A percentile compares a stretch with the other conserved stretches of the same genome.
phyloP scores from a whole-genome alignment of 2,113 vertebrate genomes.

The Ailuropoda melanoleuca region DNA sequence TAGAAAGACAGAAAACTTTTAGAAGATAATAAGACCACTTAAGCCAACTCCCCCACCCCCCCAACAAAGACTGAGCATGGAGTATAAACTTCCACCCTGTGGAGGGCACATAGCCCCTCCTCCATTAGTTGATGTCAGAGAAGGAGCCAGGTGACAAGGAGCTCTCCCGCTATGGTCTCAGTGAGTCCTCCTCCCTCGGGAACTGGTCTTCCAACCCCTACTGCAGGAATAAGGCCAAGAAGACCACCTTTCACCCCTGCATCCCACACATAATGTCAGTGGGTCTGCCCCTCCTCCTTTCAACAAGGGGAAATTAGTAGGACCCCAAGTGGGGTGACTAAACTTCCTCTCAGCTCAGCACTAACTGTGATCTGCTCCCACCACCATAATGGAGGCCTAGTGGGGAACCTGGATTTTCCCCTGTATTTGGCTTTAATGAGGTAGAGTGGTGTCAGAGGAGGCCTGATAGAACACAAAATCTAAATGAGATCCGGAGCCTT shows the following conservation, averaged over 20 bases:
- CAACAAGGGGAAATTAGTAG: neutral
- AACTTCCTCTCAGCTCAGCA: neutral
- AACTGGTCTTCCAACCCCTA: neutral
- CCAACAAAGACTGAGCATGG: neutral
- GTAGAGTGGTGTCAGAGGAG: neutral
- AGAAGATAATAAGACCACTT: neutral
- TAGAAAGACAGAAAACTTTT: neutral
- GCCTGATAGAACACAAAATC: neutral
- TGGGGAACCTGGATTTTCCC: neutral
- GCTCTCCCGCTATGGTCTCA: neutral
- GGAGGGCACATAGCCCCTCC: neutral
- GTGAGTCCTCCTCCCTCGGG: neutral
- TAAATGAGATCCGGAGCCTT: neutral
- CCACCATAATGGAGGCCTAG: neutral
- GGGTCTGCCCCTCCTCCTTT: neutral
- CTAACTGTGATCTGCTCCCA: neutral
- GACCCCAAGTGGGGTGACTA: rapidly evolving
- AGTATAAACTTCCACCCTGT: neutral
- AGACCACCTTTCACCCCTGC: rapidly evolving
- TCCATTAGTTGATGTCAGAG: no score
- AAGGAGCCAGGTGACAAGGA: neutral
- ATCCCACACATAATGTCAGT: no score
- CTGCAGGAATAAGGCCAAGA: neutral
- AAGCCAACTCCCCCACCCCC: no score
- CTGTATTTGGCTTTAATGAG: neutral